phyloP scores from a whole-genome alignment of 2,113 vertebrate genomes.

The Dinomys branickii region DNA sequence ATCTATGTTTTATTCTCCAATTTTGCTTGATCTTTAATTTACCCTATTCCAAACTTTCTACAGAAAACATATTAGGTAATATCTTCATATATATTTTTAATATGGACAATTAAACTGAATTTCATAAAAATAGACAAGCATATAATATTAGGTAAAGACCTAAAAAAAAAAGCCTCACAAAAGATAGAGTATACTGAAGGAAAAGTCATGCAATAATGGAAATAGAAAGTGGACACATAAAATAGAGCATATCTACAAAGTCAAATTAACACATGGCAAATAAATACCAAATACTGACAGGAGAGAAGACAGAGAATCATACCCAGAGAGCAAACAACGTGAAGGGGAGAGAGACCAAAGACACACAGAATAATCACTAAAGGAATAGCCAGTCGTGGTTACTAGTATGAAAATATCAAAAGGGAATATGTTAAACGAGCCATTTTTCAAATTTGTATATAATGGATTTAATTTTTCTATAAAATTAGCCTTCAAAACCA shows the following conservation, averaged over 20 bases:
- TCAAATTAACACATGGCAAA: background rate
- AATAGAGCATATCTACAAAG: background rate
- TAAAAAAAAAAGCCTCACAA: background rate
- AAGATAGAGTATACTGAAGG: background rate
- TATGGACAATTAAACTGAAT: background rate
- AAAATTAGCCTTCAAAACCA: background rate
- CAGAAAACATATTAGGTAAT: background rate
- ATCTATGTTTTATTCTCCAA: background rate
- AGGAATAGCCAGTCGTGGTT: background rate
- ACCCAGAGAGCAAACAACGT: background rate
- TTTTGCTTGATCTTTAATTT: background rate
- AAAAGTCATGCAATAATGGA: background rate
- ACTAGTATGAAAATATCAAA: background rate
- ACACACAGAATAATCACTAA: background rate
- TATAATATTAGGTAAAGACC: background rate
- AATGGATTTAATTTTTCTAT: background rate
- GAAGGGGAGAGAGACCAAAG: background rate
- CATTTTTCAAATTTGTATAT: background rate
- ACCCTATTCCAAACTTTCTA: background rate
- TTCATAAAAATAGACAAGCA: background rate
- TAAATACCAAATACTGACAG: background rate
- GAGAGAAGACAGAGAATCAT: background rate
- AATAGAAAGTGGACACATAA: background rate
- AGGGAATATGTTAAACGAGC: background rate
- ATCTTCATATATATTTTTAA: background rate